These are phyloP conservation scores for Thryonomys swinderianus DNA, from an alignment of 2,113 vertebrate genomes.

Conservation along the genomic window DNA sequence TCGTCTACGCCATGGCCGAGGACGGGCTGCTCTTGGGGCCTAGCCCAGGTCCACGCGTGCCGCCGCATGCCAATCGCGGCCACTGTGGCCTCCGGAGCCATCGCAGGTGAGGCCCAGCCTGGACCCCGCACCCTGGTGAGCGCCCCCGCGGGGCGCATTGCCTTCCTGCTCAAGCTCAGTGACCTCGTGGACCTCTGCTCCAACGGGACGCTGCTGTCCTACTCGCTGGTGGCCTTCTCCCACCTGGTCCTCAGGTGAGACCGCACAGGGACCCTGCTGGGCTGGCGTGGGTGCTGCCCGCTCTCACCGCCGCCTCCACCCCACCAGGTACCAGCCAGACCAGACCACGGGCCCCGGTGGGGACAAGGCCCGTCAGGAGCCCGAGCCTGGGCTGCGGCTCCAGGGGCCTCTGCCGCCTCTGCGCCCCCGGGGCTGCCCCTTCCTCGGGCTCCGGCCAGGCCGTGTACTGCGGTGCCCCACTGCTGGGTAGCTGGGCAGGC, in stretches of 20 bases:
- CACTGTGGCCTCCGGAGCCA: constrained; percentile 89
- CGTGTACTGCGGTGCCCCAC: too few species aligned
- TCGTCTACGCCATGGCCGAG: constrained; percentile 95
- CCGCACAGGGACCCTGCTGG: not conserved
- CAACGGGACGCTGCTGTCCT: constrained; percentile 93
- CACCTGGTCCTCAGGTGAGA: constrained; percentile 95
- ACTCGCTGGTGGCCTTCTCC: constrained; percentile 93
- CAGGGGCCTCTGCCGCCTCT: too few species aligned
- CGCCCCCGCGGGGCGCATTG: constrained; percentile 87
- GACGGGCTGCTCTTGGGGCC: constrained; percentile 93
- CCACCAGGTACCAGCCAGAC: constrained; percentile 91
- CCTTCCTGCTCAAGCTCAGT: constrained; percentile 92
- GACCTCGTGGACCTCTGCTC: constrained; percentile 95
- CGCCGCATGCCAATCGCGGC: constrained; percentile 92
- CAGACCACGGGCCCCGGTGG: constrained; percentile 73
- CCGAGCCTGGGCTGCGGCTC: too few species aligned
- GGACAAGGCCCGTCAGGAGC: constrained; percentile 78
- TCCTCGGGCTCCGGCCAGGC: too few species aligned
- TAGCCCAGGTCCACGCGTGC: constrained; percentile 88
- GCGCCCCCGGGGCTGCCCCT: too few species aligned
- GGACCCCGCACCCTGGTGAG: not conserved
- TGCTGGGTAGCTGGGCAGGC: too few species aligned
- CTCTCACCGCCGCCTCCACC: too few species aligned
- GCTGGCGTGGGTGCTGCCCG: not conserved
- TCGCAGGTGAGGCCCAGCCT: constrained; percentile 83